phyloP scores from a whole-genome alignment of 2,797 vertebrate genomes.

The Anolis apletophallus region DNA sequence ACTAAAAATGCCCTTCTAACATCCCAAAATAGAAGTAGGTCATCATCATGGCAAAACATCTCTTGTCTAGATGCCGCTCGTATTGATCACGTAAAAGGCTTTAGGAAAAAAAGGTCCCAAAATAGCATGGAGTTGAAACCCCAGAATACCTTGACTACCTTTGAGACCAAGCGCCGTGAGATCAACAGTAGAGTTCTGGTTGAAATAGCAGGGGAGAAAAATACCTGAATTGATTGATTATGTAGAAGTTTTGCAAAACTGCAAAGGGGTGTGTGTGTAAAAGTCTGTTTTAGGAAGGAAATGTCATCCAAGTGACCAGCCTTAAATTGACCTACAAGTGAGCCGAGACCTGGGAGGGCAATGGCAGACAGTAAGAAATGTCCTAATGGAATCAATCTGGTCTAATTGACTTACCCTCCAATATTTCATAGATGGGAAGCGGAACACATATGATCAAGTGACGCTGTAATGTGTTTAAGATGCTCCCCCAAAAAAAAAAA shows the following conservation, averaged over 20 bases:
- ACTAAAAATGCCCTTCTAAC: constrained; percentile 39
- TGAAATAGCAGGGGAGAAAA: constrained; percentile 31
- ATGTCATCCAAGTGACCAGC: constrained; percentile 1
- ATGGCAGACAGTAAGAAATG: no score
- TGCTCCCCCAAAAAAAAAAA: no score
- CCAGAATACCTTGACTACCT: constrained; percentile 31
- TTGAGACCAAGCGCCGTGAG: constrained; percentile 52
- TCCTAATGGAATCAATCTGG: no score
- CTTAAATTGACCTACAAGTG: no score
- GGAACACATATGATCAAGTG: no score
- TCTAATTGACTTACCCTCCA: no score
- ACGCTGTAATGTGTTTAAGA: no score
- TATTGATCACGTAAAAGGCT: constrained; percentile 62
- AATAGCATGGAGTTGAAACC: constrained; percentile 37
- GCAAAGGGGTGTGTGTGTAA: background rate
- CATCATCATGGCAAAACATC: constrained; percentile 42
- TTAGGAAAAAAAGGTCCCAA: constrained; percentile 51
- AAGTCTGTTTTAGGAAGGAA: background rate
- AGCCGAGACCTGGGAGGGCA: no score
- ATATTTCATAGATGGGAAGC: no score
- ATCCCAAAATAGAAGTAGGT: constrained; percentile 66
- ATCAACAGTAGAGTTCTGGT: constrained; percentile 36
- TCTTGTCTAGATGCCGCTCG: background rate
- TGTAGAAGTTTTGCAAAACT: background rate
- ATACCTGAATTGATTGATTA: background rate